These are phyloP conservation scores for Decapterus maruadsi DNA, from an alignment of 2,797 vertebrate genomes.

Conservation along the genomic window DNA sequence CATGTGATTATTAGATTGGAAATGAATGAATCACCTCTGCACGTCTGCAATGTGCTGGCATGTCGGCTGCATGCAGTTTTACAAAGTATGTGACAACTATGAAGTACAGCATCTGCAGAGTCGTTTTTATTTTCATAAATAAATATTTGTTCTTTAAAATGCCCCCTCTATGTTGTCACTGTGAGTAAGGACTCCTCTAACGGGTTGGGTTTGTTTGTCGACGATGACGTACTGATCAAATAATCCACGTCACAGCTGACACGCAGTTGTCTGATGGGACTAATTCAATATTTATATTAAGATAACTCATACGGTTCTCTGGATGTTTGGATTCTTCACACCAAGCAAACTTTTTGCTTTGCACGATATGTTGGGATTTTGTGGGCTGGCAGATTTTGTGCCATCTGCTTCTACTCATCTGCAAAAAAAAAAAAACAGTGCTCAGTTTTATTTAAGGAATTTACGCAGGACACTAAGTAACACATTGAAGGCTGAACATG, in stretches of 20 bases:
- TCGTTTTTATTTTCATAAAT: no score
- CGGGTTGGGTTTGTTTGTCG: background rate
- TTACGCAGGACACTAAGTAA: background rate
- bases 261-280: background rate
- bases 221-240: background rate
- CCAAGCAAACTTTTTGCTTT: background rate
- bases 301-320: background rate
- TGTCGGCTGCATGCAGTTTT: no score
- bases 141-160: no score
- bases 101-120: no score
- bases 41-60: no score
- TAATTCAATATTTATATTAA: background rate
- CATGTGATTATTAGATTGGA: no score
- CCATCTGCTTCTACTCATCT: slow-evolving; percentile 4
- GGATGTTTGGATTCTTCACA: background rate
- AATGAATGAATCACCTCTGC: no score
- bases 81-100: no score
- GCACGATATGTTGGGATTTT: background rate
- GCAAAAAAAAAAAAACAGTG: background rate
- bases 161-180: no score
- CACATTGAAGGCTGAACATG: no score
- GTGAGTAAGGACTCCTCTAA: background rate
- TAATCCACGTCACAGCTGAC: background rate
- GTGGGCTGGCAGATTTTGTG: slow-evolving; percentile 2
- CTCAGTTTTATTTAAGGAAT: background rate